phyloP scores from a whole-genome alignment of 1,140 invertebrate species.

The Chelonus insularis region DNA sequence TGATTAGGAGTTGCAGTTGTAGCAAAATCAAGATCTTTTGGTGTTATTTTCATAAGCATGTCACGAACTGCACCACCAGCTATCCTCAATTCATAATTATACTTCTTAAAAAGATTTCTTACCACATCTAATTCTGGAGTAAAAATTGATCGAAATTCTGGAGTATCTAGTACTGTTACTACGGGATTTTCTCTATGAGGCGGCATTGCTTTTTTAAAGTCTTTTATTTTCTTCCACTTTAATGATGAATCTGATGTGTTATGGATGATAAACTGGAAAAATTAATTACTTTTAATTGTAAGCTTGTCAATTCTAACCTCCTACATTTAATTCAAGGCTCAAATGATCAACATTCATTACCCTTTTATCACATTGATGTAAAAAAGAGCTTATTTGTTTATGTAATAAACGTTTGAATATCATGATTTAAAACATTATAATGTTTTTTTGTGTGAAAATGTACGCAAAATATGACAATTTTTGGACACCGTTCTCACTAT shows the following conservation, averaged over 20 bases:
- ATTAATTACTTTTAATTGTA: neutral
- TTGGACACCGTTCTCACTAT: no score
- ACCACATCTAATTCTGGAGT: constrained; percentile 76
- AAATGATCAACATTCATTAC: no score
- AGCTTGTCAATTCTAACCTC: neutral
- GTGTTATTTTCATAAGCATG: constrained; percentile 82
- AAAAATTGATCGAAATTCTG: constrained; percentile 80
- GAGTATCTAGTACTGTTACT: constrained; percentile 69
- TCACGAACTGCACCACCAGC: constrained; percentile 96
- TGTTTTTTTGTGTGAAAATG: no score
- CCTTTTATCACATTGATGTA: no score
- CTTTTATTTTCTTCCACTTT: constrained; percentile 37
- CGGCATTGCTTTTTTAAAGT: constrained; percentile 37
- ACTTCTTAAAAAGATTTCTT: constrained; percentile 74
- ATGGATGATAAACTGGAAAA: constrained; percentile 16
- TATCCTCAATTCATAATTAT: constrained; percentile 86
- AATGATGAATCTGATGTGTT: neutral
- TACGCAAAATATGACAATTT: no score
- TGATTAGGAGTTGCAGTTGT: constrained; percentile 93
- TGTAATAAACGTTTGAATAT: no score
- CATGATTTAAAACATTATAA: no score
- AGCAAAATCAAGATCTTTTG: constrained; percentile 96
- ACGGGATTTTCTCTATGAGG: constrained; percentile 67
- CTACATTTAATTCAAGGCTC: no score
- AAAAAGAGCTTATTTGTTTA: no score